These are phyloP conservation scores for Ricordea florida DNA, from an alignment of 92 coral and sea anemone genomes.

Conservation along the genomic window DNA sequence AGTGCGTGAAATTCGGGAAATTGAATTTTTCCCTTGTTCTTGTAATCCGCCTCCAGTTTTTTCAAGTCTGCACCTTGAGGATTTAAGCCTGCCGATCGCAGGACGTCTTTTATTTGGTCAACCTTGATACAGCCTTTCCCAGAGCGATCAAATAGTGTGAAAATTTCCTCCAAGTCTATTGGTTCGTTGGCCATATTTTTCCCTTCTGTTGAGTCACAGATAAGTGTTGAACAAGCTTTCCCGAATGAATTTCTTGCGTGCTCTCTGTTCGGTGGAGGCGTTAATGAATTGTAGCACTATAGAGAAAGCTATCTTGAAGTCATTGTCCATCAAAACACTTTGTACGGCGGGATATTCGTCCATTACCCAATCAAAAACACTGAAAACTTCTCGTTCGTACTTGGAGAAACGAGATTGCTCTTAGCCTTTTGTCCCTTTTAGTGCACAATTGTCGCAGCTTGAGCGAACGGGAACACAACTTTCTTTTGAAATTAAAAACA, in stretches of 20 bases:
- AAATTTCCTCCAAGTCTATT: constrained; percentile 75
- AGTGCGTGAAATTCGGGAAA: constrained; percentile 81
- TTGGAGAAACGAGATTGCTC: too few relatives aligned
- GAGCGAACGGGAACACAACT: too few relatives aligned
- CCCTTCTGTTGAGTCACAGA: neutral
- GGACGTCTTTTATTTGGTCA: constrained; percentile 54
- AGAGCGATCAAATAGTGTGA: constrained; percentile 65
- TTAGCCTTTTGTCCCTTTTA: too few relatives aligned
- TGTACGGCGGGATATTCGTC: too few relatives aligned
- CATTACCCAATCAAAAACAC: too few relatives aligned
- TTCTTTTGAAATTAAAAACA: too few relatives aligned
- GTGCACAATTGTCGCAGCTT: too few relatives aligned
- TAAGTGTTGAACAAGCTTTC: neutral
- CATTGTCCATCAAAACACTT: too few relatives aligned
- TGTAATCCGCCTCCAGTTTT: constrained; percentile 65
- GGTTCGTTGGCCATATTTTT: neutral
- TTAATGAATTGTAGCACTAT: too few relatives aligned
- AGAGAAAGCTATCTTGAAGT: too few relatives aligned
- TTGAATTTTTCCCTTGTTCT: constrained; percentile 29
- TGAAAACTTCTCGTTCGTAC: too few relatives aligned
- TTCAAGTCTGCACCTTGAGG: constrained; percentile 72
- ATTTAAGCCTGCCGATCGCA: constrained; percentile 78
- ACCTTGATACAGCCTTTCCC: constrained; percentile 66
- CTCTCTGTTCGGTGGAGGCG: too few relatives aligned
- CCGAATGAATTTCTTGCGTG: neutral